Conservation (phyloP, 2,113 vertebrate species). For the Myiagra hebetior region DNA sequence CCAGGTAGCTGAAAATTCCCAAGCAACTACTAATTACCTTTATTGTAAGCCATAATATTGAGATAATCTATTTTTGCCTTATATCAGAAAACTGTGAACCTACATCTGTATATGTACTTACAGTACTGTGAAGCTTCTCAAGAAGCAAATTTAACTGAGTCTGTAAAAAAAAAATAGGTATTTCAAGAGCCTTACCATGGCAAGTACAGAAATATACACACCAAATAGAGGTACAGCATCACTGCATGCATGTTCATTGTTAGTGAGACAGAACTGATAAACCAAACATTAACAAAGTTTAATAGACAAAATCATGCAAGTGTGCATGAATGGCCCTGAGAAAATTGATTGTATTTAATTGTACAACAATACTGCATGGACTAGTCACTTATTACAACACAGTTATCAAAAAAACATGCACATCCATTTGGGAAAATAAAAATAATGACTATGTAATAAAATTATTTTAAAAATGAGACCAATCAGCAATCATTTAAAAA, state of each 20-base stretch:
- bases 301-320: slow-evolving; percentile 45
- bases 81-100: not conserved
- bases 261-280: not conserved
- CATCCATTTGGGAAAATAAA: not conserved
- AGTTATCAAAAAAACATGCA: not conserved
- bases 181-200: not conserved
- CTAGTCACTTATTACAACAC: not conserved
- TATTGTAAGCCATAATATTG: not conserved
- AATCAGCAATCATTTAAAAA: not conserved
- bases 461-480: not conserved
- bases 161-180: slow-evolving; percentile 69
- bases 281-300: not conserved
- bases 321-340: not conserved
- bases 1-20: not conserved
- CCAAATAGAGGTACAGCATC: not conserved
- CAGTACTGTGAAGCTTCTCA: slow-evolving; percentile 96
- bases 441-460: not conserved
- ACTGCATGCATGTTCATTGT: slow-evolving; percentile 1
- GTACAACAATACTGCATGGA: not conserved
- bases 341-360: not conserved
- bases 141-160: slow-evolving; percentile 95
- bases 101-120: slow-evolving; percentile 69
- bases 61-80: not conserved
- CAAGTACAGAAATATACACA: not conserved
- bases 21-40: not conserved